A percentile compares a stretch with the other conserved stretches of the same genome.
Evolutionary conservation across 2,888 invertebrate genomes (phyloP).

Genomic region (Cheilosia urbana): DNA sequence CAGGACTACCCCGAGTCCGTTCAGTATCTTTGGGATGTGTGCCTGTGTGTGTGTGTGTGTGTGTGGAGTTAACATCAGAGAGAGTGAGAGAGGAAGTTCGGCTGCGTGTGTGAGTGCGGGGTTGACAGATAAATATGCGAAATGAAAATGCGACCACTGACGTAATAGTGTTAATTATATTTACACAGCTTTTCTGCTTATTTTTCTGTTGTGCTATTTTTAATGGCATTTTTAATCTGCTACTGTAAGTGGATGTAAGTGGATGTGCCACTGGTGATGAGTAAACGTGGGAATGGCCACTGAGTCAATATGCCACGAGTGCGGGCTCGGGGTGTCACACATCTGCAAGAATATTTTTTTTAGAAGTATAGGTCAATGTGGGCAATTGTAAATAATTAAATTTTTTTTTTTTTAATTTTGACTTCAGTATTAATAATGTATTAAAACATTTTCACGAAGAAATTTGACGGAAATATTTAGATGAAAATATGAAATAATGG

Average conservation of each 20-base stretch:
- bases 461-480: no score
- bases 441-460: no score
- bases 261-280: background rate
- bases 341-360: no score
- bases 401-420: no score
- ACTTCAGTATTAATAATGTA: no score
- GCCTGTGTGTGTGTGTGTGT: background rate
- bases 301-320: background rate
- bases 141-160: background rate
- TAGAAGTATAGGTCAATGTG: no score
- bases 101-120: background rate
- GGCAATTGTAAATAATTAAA: no score
- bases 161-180: constrained; percentile 52
- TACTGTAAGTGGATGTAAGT: constrained; percentile 7
- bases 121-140: no score
- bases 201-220: background rate
- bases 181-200: constrained; percentile 22
- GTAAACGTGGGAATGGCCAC: background rate
- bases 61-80: background rate
- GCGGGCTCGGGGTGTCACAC: no score
- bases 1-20: constrained; percentile 12
- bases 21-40: background rate
- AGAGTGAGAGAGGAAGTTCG: no score
- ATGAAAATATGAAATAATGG: no score
- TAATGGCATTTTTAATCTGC: constrained; percentile 43